These are phyloP conservation scores for Brachionus sp. DNA, from an alignment of 1,140 invertebrate genomes.

Conservation along the genomic window DNA sequence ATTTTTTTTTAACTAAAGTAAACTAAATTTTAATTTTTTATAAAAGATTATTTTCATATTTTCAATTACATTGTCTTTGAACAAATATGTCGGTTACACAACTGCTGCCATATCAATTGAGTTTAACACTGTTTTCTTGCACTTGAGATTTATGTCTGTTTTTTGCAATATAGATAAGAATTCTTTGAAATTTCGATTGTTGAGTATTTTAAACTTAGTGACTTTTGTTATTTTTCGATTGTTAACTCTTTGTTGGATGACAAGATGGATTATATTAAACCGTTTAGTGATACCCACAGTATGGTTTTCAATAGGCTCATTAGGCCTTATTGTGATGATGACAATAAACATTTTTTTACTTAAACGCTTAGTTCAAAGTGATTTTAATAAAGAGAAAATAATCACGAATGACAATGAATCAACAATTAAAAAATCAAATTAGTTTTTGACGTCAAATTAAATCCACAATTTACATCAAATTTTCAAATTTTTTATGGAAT, in stretches of 20 bases:
- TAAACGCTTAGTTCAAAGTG: neutral
- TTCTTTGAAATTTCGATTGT: neutral
- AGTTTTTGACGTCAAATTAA: neutral
- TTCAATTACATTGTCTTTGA: conserved; percentile 37
- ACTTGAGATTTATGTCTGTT: conserved; percentile 30
- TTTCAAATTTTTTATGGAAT: conserved; percentile 10
- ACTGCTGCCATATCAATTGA: conserved; percentile 37
- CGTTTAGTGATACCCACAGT: neutral
- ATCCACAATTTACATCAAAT: conserved; percentile 2
- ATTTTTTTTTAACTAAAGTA: neutral
- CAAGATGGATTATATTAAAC: conserved; percentile 36
- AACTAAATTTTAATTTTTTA: conserved; percentile 19
- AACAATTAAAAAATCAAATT: conserved; percentile 24
- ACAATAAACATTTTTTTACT: conserved; percentile 29
- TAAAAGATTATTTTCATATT: conserved; percentile 40
- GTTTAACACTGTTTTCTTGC: conserved; percentile 35
- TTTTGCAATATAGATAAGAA: conserved; percentile 42
- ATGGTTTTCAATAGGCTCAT: conserved; percentile 32
- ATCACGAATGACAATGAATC: conserved; percentile 1
- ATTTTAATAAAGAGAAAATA: conserved; percentile 22
- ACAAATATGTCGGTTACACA: conserved; percentile 40
- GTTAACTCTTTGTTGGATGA: conserved; percentile 37
- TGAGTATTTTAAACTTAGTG: neutral
- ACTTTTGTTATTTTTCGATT: conserved; percentile 41
- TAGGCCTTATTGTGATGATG: conserved; percentile 23